Evolutionary conservation across 2,888 invertebrate species (phyloP), one percentile per base, ranked within the genome.

Genomic region (Neoitamus cyanurus): DNA sequence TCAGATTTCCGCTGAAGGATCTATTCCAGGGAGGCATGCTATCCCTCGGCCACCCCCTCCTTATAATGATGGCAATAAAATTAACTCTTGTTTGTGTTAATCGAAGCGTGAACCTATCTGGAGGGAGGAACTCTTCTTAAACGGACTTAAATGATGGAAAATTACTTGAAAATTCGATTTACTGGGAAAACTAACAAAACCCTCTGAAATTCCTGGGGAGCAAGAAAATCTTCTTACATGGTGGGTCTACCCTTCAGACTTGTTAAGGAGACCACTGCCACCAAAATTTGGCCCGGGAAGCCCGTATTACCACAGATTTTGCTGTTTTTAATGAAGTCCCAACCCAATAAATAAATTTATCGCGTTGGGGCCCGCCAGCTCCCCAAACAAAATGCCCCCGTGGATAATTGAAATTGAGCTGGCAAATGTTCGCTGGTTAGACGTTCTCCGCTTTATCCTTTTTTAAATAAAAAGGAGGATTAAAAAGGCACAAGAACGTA

Each of bases 131-230:
- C 68, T 37, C 30, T 36, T 48, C 82, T 69, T 82, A 86, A 87
- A 87, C 86, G 84, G 86, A 84, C 86, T 86, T 87, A 86, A 87
- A 85, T 87, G 86, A 87, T 86, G 86, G 86, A 87, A 86, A 87
- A 87, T 87, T 87, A 87, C 87, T 86, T 80, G 72, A 86, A 78
- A 87, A 87, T 87, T 87, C 86, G 86, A 87, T 87, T 87, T 86
- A 86, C 86, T 75, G 36, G 37, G 69, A 82, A 69, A 82, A 82
- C 82, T 69, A 69, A 69, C 69, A 48, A 82, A 82, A 36, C 82
- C 82, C 69, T 82, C 25, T 3, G 82, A 82, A 82, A 36, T 68
- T 69, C 25, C 13, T 69, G 36, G 13, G 28, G 82, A 48, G 30
- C 15, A 25, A 37, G 82, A 30, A 82, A 36, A 34, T 69, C 68